Conservation (phyloP, 2,113 vertebrate genomes). For the Zingel zingel region DNA sequence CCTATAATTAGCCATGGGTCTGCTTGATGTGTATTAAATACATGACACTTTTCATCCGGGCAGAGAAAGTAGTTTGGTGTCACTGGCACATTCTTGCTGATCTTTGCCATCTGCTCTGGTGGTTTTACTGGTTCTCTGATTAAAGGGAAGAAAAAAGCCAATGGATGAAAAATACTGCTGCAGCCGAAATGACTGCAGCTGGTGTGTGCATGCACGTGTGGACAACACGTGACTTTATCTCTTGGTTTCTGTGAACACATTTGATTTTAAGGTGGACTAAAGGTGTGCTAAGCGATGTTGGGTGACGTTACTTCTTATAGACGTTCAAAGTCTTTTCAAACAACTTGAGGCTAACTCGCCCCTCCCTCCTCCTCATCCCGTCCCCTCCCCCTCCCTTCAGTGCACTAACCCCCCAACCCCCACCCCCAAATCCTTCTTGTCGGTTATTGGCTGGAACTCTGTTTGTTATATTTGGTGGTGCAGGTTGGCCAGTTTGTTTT, state of each 20-base stretch:
- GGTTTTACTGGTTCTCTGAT: constrained; percentile 32
- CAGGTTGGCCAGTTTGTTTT: too few species aligned
- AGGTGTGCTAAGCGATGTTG: too few species aligned
- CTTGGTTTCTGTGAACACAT: neutral
- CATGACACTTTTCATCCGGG: constrained; percentile 43
- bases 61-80: constrained; percentile 40
- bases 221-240: neutral
- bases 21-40: constrained; percentile 41
- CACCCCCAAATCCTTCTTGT: too few species aligned
- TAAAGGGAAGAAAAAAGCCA: constrained; percentile 15
- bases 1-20: constrained; percentile 24
- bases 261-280: neutral
- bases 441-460: too few species aligned
- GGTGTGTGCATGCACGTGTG: neutral
- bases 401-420: too few species aligned
- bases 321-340: too few species aligned
- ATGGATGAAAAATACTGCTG: neutral
- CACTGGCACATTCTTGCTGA: constrained; percentile 6
- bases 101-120: constrained; percentile 46
- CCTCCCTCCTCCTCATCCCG: too few species aligned
- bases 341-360: too few species aligned
- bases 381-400: too few species aligned
- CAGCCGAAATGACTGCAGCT: neutral
- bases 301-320: too few species aligned
- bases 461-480: too few species aligned